phyloP scores from a whole-genome alignment of 1,140 invertebrate genomes.

The Penaeus vannamei region DNA sequence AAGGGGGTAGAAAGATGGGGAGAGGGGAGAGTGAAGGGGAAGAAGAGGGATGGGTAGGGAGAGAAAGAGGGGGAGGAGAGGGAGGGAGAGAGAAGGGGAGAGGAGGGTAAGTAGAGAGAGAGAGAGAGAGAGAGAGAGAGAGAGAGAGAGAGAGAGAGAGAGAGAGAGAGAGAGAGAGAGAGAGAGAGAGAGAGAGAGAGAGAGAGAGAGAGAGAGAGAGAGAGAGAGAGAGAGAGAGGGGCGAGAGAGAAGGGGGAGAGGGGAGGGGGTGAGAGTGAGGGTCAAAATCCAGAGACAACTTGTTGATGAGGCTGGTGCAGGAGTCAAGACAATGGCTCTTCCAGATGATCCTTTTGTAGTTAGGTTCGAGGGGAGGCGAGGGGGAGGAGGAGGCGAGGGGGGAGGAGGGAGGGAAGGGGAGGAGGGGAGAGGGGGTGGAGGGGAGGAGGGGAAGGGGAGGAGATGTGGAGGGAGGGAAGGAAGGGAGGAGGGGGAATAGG shows the following conservation, averaged over 20 bases:
- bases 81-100: background rate
- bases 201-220: background rate
- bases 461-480: no score
- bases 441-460: background rate
- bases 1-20: background rate
- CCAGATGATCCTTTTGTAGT: conserved; percentile 62
- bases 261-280: conserved; percentile 55
- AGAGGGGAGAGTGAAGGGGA: background rate
- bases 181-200: background rate
- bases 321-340: conserved; percentile 63
- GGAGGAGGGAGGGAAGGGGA: no score
- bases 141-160: background rate
- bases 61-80: background rate
- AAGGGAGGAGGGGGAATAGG: background rate
- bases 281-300: conserved; percentile 63
- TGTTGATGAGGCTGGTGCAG: conserved; percentile 60
- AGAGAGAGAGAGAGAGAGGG: background rate
- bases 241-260: background rate
- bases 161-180: background rate
- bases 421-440: background rate
- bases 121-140: background rate
- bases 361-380: conserved; percentile 27
- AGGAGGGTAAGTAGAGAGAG: background rate
- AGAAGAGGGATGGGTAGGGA: background rate
- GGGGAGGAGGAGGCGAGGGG: no score